Base-by-base conservation (phyloP, 2,797 vertebrate species). In the Euthynnus affinis region DNA sequence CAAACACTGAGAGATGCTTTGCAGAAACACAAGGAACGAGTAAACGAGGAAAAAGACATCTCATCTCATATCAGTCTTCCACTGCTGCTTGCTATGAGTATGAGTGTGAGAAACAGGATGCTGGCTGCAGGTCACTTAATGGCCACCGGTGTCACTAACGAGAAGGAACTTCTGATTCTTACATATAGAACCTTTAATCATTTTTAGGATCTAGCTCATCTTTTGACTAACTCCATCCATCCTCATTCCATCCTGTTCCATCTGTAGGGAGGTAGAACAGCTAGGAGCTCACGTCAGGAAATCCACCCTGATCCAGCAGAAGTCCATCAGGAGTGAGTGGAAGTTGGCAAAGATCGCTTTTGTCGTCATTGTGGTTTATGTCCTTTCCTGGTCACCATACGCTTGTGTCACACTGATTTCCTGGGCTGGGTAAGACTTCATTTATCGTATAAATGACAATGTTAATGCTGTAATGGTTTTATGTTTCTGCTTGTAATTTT, bases 301-400 rank as follows among this genome's bases (percentile, higher is more conserved):
- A 91, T 95, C 92, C 67, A 93, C 84, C 62, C 75, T 92, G 66
- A 93, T 91, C 89, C 91, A 87, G 46, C 94, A 95, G 77, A 96
- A 95, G 74, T 94, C 95, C 58, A 91, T 97, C 37, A 96, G 81
- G 86, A 97, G 88, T 48, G 96, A 98, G 60, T 97, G 97, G 97
- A 97, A 96, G 84, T 76, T 98, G 93, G 97, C 96, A 62, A 98
- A 97, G 89, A 96, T 97, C 8, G 96, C 96, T 10, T 96, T 97
- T 64, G 94, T 97, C 34, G 94, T 95, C 81, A 97, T 97, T 57
- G 83, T 97, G 66, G 96, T 97, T 27, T 97, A 93, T 74, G 97
- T 97, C 55, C 89, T 97, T 63, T 97, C 96, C 74, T 98, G 97
- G 97, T 96, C 96, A 40, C 96, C 97, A 0, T 97, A 97, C 32